phyloP scores from a whole-genome alignment of 2,113 vertebrate genomes.

The Catharus minimus region DNA sequence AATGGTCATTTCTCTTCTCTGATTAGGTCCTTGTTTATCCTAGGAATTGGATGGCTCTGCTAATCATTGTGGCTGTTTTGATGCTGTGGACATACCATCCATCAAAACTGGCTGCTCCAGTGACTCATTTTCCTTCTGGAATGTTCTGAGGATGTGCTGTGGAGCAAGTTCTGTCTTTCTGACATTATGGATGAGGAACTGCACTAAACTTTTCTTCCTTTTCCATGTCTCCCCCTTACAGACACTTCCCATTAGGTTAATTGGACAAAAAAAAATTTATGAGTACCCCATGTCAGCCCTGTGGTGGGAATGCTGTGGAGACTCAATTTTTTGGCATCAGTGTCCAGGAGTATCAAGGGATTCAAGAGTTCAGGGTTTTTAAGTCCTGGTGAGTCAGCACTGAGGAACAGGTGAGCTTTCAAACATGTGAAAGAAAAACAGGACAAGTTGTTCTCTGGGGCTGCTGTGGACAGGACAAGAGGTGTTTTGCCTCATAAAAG shows the following conservation, averaged over 20 bases:
- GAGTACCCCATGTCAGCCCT: accelerated
- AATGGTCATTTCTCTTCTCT: neutral
- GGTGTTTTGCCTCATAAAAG: neutral
- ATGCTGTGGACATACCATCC: neutral
- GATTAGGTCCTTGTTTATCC: neutral
- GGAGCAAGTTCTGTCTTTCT: neutral
- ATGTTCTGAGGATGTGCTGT: neutral
- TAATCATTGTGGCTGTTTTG: neutral
- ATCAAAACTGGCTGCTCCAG: neutral
- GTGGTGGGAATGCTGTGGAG: neutral
- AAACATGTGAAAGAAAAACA: neutral
- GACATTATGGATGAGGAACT: neutral
- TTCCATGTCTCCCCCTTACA: neutral
- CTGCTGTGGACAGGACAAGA: neutral
- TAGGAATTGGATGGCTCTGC: neutral
- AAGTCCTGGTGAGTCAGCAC: neutral
- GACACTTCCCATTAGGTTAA: neutral
- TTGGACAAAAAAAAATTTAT: too few species aligned
- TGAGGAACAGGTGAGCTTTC: neutral
- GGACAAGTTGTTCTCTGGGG: neutral
- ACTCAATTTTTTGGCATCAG: neutral
- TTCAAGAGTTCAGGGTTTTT: neutral
- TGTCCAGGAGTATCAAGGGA: neutral
- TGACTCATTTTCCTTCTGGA: neutral
- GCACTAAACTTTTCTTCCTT: neutral